These are phyloP conservation scores for Rhinoraja longicauda DNA, from an alignment of 2,797 vertebrate species.

Conservation along the genomic window DNA sequence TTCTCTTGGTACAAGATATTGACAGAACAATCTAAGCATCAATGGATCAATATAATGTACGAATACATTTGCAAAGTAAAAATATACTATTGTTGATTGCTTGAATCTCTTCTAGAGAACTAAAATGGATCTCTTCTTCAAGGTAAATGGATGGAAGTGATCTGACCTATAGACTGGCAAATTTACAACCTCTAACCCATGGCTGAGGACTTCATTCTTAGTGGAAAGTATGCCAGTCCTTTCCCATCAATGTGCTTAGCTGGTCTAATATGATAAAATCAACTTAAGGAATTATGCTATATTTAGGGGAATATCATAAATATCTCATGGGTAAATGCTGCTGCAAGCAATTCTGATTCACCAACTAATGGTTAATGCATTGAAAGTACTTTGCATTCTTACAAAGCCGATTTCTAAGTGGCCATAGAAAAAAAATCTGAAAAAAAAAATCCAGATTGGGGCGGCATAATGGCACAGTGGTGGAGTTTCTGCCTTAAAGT, in stretches of 20 bases:
- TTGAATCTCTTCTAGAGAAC: constrained; percentile 15
- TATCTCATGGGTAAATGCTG: not conserved
- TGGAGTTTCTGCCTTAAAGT: no score
- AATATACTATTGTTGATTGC: not conserved
- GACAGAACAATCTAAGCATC: not conserved
- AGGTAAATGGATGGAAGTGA: not conserved
- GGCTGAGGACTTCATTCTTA: not conserved
- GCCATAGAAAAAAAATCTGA: not conserved
- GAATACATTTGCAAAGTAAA: not conserved
- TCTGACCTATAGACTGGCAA: not conserved
- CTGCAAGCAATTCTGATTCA: not conserved
- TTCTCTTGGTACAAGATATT: not conserved
- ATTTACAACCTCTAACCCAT: not conserved
- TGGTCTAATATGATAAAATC: not conserved
- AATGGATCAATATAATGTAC: not conserved
- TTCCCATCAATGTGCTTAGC: not conserved
- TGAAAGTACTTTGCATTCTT: not conserved
- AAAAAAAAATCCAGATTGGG: no score
- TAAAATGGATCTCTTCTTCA: not conserved
- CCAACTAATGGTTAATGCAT: not conserved
- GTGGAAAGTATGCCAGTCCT: not conserved
- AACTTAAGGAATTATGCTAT: not conserved
- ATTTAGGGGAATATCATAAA: not conserved
- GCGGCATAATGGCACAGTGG: no score
- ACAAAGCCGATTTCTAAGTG: not conserved